Evolutionary conservation across 92 coral and sea anemone species (phyloP), one percentile per base, ranked within the genome.

Genomic region (Ricordea florida): DNA sequence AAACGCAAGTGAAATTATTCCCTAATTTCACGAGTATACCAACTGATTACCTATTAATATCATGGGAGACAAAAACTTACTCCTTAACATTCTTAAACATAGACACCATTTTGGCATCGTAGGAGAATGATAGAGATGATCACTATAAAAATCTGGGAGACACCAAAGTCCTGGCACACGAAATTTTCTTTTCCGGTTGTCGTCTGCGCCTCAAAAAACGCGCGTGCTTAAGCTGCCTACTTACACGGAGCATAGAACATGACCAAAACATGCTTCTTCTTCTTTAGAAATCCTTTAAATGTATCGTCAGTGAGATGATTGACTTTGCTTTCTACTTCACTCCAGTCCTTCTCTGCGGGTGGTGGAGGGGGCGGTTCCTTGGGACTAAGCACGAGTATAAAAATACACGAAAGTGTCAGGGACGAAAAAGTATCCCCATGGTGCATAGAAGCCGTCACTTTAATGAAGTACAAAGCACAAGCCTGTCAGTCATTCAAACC

Each of bases 161-260:
- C n/a, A n/a, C n/a, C n/a, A n/a, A n/a, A n/a, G n/a, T n/a, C n/a
- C n/a, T n/a, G n/a, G n/a, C n/a, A n/a, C n/a, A n/a, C n/a, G n/a
- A n/a, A n/a, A n/a, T n/a, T n/a, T n/a, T n/a, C n/a, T n/a, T n/a
- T n/a, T n/a, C n/a, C n/a, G n/a, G n/a, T n/a, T n/a, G n/a, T n/a
- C n/a, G n/a, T n/a, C n/a, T n/a, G n/a, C n/a, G n/a, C n/a, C n/a
- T n/a, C n/a, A n/a, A n/a, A n/a, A n/a, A n/a, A n/a, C n/a, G n/a
- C n/a, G n/a, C n/a, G n/a, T n/a, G n/a, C n/a, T n/a, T n/a, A n/a
- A n/a, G n/a, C n/a, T n/a, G n/a, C n/a, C n/a, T n/a, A 73, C 98
- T 85, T 89, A 96, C 99, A 96, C 50, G 99, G 99, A 8, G 99
- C 99, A 73, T 96, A 96, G 44, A 96, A 96, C 99, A 96, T 96